Evolutionary conservation across 2,888 invertebrate species (phyloP).

Genomic region (Trichacis sp.): DNA sequence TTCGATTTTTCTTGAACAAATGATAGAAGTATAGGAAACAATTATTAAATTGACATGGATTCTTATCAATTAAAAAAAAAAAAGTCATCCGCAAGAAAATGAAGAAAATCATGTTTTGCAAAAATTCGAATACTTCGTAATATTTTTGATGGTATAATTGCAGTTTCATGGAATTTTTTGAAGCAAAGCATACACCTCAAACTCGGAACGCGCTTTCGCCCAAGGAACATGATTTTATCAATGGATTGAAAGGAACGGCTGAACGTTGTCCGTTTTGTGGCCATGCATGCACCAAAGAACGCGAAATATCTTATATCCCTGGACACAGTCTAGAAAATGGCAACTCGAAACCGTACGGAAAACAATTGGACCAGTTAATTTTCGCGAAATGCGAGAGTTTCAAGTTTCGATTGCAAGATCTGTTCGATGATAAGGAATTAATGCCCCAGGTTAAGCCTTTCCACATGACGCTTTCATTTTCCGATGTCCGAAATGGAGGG

Average conservation of each 20-base stretch:
- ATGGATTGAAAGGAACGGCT: conserved; percentile 82
- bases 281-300: conserved; percentile 70
- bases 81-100: too few relatives aligned
- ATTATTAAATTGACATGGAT: too few relatives aligned
- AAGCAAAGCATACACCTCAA: conserved; percentile 95
- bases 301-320: too few relatives aligned
- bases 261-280: conserved; percentile 82
- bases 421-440: conserved; percentile 81
- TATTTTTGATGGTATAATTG: too few relatives aligned
- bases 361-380: conserved; percentile 89
- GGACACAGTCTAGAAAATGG: conserved; percentile 67
- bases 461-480: conserved; percentile 88
- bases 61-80: too few relatives aligned
- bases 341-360: conserved; percentile 78
- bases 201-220: conserved; percentile 88
- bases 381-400: conserved; percentile 86
- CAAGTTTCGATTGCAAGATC: conserved; percentile 86
- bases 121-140: too few relatives aligned
- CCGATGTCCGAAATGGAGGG: conserved; percentile 87
- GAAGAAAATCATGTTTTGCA: too few relatives aligned
- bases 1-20: too few relatives aligned
- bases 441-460: conserved; percentile 93
- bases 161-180: conserved; percentile 82
- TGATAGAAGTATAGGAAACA: too few relatives aligned
- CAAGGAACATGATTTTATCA: conserved; percentile 89